Evolutionary conservation across 2,113 vertebrate species (phyloP).

Genomic region (Brachionichthys hirsutus): DNA sequence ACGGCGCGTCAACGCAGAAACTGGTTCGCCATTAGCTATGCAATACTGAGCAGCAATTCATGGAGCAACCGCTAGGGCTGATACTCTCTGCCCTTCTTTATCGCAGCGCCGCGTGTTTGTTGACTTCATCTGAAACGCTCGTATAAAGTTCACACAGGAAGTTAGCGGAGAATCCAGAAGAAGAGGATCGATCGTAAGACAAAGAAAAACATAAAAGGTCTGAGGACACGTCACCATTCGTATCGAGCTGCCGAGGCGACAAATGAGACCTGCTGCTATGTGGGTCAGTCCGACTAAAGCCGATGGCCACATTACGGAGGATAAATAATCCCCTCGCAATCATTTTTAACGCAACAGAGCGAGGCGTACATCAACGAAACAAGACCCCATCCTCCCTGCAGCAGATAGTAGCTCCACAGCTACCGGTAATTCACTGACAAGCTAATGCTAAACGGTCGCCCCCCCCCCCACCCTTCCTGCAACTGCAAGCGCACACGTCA

Average conservation of each 20-base stretch:
- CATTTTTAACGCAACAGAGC: conserved; percentile 17
- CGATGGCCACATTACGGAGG: conserved; percentile 17
- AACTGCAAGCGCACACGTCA: conserved; percentile 29
- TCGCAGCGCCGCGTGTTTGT: conserved; percentile 12
- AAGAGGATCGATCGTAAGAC: no score
- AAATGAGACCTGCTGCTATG: conserved; percentile 20
- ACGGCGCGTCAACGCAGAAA: conserved; percentile 15
- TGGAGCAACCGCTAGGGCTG: conserved; percentile 25
- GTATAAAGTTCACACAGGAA: conserved; percentile 9
- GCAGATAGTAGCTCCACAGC: conserved; percentile 17
- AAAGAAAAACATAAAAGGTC: no score
- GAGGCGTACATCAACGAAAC: conserved; percentile 6
- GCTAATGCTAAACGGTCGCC: conserved; percentile 24
- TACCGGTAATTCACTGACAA: conserved; percentile 25
- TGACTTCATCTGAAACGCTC: conserved; percentile 27
- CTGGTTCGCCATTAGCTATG: not conserved
- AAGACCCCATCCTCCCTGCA: conserved; percentile 21
- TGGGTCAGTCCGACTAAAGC: conserved; percentile 23
- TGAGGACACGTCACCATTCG: no score
- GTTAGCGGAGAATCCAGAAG: conserved; percentile 3
- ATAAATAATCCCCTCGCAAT: conserved; percentile 26
- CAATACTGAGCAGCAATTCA: conserved; percentile 18
- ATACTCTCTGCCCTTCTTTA: conserved; percentile 15
- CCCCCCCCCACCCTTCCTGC: not conserved
- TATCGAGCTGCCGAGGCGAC: conserved; percentile 8